Base-by-base conservation (phyloP, 2,113 vertebrate genomes). In the Rhinoptilus africanus region DNA sequence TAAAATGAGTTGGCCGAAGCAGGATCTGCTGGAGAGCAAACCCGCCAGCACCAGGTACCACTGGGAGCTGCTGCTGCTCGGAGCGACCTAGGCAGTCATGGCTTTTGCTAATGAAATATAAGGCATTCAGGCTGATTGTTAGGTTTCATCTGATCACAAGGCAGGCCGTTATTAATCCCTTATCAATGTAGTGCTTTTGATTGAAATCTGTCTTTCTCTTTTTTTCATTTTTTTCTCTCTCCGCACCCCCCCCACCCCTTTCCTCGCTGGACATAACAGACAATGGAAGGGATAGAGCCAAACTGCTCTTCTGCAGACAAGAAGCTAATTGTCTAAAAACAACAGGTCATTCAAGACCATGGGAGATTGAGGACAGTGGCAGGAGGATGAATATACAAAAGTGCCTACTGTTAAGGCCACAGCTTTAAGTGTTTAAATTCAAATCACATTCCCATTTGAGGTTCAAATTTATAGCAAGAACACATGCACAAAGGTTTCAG, bases 291-390 rank as follows among this genome's bases (percentile, higher is more conserved):
- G 98, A 95, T 83, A 92, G 98, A 98, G 98, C 98, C 98, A 98
- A 98, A 97, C 97, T 92, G 98, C 98, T 97, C 97, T 95, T 96
- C 92, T 84, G 97, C 96, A 85, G 97, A 99, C 98, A 99, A 99
- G 98, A 98, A 98, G 97, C 88, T 93, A 96, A 99, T 99, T 99
- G 99, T 99, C 97, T 96, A 67, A 85, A 98, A 97, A 99, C 98
- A 99, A 98, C 94, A 97, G 69, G 92, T 96, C 95, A 96, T 98
- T 99, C 98, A 98, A 98, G 97, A 91, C 96, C 97, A 96, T 16
- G 88, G 88, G 96, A 98, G 95, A 89, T 92, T 97, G 96, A 96
- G 97, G 97, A 97, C 98, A 98, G 97, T 96, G 97, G 97, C 96
- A 96, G 97, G 96, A 96, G 86, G 93, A 95, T 98, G 98, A 98